Conservation (phyloP, 2,113 vertebrate species). For the Elaphurus davidianus region DNA sequence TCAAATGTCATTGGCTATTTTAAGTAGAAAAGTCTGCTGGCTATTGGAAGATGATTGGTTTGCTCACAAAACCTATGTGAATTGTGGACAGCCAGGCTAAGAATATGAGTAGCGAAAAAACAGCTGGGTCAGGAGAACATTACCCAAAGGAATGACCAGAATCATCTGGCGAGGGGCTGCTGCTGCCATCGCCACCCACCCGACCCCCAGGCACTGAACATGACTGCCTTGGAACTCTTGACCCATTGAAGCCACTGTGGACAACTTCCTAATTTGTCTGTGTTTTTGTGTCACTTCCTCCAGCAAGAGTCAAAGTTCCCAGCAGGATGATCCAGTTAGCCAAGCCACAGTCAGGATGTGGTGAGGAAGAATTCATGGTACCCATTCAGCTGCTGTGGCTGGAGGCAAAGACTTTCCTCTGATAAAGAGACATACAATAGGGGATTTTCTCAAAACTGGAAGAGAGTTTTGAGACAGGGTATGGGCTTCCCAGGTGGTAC, state of each 20-base stretch:
- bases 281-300: neutral
- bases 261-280: neutral
- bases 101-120: neutral
- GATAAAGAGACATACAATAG: neutral
- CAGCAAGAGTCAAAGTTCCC: neutral
- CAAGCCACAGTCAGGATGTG: neutral
- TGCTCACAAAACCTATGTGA: neutral
- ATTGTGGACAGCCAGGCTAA: neutral
- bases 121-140: neutral
- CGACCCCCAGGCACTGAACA: neutral
- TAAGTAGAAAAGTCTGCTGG: neutral
- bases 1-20: neutral
- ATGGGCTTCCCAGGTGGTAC: neutral
- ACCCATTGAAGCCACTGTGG: neutral
- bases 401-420: neutral
- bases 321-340: neutral
- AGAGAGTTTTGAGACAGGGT: neutral
- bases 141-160: neutral
- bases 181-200: no score
- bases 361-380: neutral
- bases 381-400: neutral
- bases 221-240: neutral
- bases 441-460: neutral
- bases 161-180: no score
- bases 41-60: neutral